phyloP scores from a whole-genome alignment of 1,140 invertebrate genomes.

The Papilio glaucus region DNA sequence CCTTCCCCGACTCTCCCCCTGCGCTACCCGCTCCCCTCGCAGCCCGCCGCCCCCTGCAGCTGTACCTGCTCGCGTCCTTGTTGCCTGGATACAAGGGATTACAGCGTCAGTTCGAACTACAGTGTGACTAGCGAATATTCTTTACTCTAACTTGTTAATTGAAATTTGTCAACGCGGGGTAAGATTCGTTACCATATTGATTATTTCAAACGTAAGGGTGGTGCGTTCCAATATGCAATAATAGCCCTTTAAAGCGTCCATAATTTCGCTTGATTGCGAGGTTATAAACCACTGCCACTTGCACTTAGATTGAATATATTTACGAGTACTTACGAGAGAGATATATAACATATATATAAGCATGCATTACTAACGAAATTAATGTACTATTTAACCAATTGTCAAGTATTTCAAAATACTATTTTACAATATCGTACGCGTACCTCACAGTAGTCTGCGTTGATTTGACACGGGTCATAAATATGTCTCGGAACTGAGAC shows the following conservation, averaged over 20 bases:
- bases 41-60: slow-evolving; percentile 52
- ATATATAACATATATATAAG: too few relatives aligned
- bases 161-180: not conserved
- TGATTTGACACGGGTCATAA: slow-evolving; percentile 19
- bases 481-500: slow-evolving; percentile 1
- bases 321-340: too few relatives aligned
- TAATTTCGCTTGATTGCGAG: too few relatives aligned
- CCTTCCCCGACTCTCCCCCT: slow-evolving; percentile 44
- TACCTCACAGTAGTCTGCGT: slow-evolving; percentile 9
- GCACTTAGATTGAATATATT: too few relatives aligned
- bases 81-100: slow-evolving; percentile 28
- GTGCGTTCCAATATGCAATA: not conserved
- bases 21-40: slow-evolving; percentile 46
- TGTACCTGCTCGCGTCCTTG: slow-evolving; percentile 52
- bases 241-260: too few relatives aligned
- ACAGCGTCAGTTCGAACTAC: slow-evolving; percentile 24
- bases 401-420: slow-evolving; percentile 8
- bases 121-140: slow-evolving; percentile 13
- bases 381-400: too few relatives aligned
- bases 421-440: not conserved
- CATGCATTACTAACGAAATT: too few relatives aligned
- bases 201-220: not conserved
- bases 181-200: not conserved
- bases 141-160: not conserved
- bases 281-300: too few relatives aligned